phyloP scores from a whole-genome alignment of 2,888 invertebrate genomes.

The Hirtodrosophila cameraria region DNA sequence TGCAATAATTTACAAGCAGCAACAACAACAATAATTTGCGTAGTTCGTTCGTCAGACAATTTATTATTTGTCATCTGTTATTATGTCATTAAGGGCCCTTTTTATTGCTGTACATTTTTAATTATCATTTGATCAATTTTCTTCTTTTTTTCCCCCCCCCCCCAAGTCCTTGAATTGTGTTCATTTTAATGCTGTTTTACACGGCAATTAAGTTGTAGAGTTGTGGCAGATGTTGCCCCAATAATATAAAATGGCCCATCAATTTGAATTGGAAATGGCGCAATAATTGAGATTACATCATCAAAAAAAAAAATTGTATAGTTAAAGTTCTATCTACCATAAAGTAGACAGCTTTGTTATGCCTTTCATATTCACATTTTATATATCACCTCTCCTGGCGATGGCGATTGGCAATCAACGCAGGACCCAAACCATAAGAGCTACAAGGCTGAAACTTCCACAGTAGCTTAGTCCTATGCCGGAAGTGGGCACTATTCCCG shows the following conservation, averaged over 20 bases:
- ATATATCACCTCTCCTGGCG: too few relatives aligned
- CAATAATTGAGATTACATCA: constrained; percentile 32
- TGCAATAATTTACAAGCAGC: constrained; percentile 67
- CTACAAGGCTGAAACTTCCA: too few relatives aligned
- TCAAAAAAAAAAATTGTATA: not conserved
- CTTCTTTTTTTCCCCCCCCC: constrained; percentile 5
- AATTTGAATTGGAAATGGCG: constrained; percentile 36
- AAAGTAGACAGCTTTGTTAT: not conserved
- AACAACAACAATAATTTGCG: constrained; percentile 63
- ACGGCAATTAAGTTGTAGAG: constrained; percentile 67
- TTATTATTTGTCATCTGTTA: constrained; percentile 80
- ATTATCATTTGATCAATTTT: constrained; percentile 73
- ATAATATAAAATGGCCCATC: constrained; percentile 34
- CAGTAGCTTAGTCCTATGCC: too few relatives aligned
- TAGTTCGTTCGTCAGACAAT: constrained; percentile 59
- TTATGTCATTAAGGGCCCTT: constrained; percentile 73
- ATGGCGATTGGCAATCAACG: too few relatives aligned
- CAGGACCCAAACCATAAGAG: too few relatives aligned
- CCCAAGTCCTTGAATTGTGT: constrained; percentile 10
- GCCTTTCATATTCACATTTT: too few relatives aligned
- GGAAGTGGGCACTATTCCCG: too few relatives aligned
- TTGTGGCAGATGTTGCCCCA: constrained; percentile 42
- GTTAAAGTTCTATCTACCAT: too few relatives aligned
- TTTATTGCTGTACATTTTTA: constrained; percentile 68
- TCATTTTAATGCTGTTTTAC: constrained; percentile 63